Percentiles rank a stretch among this genome's conserved stretches.
Conservation (phyloP, 2,797 vertebrate genomes). For the Ctenochaetus hawaiiensis region DNA sequence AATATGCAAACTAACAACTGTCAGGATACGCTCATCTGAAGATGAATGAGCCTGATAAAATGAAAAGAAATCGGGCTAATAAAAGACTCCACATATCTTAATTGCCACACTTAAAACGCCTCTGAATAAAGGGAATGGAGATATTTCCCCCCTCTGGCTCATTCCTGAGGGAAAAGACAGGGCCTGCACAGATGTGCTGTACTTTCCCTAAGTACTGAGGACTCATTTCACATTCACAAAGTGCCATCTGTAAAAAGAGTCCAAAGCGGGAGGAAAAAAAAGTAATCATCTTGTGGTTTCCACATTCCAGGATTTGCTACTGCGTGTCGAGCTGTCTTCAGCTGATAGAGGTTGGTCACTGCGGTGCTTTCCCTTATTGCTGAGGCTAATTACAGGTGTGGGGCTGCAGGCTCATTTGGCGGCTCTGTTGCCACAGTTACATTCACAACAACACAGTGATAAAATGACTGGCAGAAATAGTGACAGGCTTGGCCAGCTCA, state of each 20-base stretch:
- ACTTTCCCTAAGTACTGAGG: constrained; percentile 50
- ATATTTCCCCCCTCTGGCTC: constrained; percentile 37
- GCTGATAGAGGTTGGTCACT: constrained; percentile 37
- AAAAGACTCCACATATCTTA: constrained; percentile 67
- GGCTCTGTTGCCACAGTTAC: constrained; percentile 28
- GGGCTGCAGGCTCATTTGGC: constrained; percentile 33
- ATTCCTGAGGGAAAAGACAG: constrained; percentile 55
- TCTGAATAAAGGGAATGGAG: constrained; percentile 59
- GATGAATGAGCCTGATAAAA: constrained; percentile 60
- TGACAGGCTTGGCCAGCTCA: constrained; percentile 11
- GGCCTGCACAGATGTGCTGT: constrained; percentile 61
- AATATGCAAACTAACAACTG: constrained; percentile 57
- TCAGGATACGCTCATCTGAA: constrained; percentile 38
- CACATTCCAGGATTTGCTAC: constrained; percentile 50
- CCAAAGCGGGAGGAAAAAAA: constrained; percentile 38
- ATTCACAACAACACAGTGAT: constrained; percentile 22
- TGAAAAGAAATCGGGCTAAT: constrained; percentile 52
- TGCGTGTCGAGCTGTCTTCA: constrained; percentile 31
- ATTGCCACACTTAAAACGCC: constrained; percentile 66
- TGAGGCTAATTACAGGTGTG: constrained; percentile 57
- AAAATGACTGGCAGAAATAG: constrained; percentile 23
- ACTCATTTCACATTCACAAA: constrained; percentile 74
- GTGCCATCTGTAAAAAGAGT: constrained; percentile 65
- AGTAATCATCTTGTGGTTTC: constrained; percentile 47
- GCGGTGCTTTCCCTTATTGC: constrained; percentile 26